These are phyloP conservation scores for Monoplex corrugatus DNA, from an alignment of 2,888 invertebrate species.

Conservation along the genomic window DNA sequence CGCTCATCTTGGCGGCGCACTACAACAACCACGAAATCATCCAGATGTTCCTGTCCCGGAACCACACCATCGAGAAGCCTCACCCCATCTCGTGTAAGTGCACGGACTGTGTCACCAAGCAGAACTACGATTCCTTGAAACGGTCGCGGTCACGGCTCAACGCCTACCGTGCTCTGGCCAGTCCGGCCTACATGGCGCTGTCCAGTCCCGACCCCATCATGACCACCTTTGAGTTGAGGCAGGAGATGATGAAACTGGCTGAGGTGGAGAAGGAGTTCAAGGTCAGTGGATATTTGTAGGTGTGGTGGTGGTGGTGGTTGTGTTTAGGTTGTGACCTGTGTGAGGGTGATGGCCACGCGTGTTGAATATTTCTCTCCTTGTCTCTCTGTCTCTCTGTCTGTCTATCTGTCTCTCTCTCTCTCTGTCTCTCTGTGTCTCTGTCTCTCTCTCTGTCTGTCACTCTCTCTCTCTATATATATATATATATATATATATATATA, in stretches of 20 bases:
- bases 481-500: too few species aligned
- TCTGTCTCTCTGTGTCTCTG: background rate
- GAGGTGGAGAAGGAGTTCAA: slow-evolving; percentile 85
- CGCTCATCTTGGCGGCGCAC: slow-evolving; percentile 88
- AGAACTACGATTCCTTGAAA: slow-evolving; percentile 81
- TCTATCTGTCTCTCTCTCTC: background rate
- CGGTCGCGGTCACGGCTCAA: slow-evolving; percentile 85
- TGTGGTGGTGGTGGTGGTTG: background rate
- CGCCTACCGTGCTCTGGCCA: slow-evolving; percentile 86
- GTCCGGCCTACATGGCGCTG: slow-evolving; percentile 88
- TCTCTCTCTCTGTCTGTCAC: too few species aligned
- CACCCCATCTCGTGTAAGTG: slow-evolving; percentile 83
- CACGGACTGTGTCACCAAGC: slow-evolving; percentile 80
- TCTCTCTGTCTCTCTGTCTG: background rate
- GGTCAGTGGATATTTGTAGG: slow-evolving; percentile 71
- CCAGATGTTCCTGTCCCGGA: slow-evolving; percentile 86
- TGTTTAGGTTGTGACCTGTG: background rate
- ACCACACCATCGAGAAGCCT: slow-evolving; percentile 86
- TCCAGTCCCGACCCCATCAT: slow-evolving; percentile 87
- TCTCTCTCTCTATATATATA: background rate
- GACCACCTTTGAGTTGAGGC: slow-evolving; percentile 86
- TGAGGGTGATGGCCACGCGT: background rate
- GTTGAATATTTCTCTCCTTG: background rate
- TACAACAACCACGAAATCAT: slow-evolving; percentile 88
- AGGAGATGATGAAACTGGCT: slow-evolving; percentile 85